Evolutionary conservation across 2,797 vertebrate species (phyloP), one percentile per base, ranked within the genome.

Genomic region (Delichon dasypus): DNA sequence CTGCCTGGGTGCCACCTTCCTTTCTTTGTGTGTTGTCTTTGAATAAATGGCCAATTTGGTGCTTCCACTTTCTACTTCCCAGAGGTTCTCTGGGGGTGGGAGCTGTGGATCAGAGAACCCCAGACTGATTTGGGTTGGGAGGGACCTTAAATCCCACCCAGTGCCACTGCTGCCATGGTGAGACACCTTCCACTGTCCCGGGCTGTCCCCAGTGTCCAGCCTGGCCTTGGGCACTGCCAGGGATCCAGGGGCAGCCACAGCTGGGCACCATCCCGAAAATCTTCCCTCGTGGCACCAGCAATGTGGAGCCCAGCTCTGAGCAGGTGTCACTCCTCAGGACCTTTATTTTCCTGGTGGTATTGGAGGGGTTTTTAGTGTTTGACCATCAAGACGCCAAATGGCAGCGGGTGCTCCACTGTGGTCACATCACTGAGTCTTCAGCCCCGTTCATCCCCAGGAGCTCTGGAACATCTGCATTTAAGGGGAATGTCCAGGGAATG

Each of bases 231-330:
- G 1, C 76, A 48, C 53, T 79, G 2, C 53, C 62, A 79, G 76
- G 53, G 76, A 13, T 67, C 50, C 50, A 67, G 73, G 50, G 50
- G n/a, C 50, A 48, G 42, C 42, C 76, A 2, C 62, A 57, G 42
- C 42, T 32, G 53, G 53, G 53, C 30, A 54, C 30, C 60, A 11
- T 19, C 16, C 12, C 27, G 10, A 38, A 83, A 38, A 2, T 10
- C 4, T 36, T 26, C 45, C 3, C 4, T 1, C 6, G 0, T 7
- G 1, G 42, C 23, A 12, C 23, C 20, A 29, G 58, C 7, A 2
- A 3, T 0, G 0, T 0, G 2, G 50, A 23, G 61, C 4, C 42
- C 38, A 17, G 53, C 34, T 42, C 36, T 5, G 27, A 17, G 30
- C 20, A 2, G 3, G 14, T 16, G 10, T 4, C 16, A 5, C 34